Conservation (phyloP, 1,140 invertebrate genomes). For the Drosophila parabipectinata region DNA sequence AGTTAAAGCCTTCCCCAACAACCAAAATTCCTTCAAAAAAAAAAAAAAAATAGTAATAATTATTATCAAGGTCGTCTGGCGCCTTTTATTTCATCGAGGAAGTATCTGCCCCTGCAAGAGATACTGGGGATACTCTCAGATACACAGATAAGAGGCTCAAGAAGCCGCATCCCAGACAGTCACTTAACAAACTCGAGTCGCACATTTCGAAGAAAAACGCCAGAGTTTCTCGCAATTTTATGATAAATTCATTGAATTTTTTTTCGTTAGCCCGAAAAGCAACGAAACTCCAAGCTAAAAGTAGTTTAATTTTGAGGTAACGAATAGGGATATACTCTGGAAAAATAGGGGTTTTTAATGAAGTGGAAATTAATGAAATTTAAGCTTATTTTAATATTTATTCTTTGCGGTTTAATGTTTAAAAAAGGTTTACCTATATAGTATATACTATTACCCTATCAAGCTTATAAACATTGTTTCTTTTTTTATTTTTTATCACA, state of each 20-base stretch:
- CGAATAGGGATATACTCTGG: background rate
- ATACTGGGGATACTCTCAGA: background rate
- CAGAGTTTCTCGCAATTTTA: conserved; percentile 83
- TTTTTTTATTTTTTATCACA: no score
- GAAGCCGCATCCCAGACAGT: conserved; percentile 4
- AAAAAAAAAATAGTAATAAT: background rate
- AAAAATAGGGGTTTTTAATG: background rate
- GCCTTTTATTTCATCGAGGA: conserved; percentile 8
- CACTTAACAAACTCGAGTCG: conserved; percentile 26
- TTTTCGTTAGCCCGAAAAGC: conserved; percentile 22
- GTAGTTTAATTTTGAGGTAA: background rate
- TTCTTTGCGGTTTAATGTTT: background rate
- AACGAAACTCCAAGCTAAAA: conserved; percentile 11
- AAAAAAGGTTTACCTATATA: background rate
- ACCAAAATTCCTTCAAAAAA: background rate
- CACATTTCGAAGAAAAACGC: conserved; percentile 75
- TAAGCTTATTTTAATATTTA: no score
- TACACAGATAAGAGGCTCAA: background rate
- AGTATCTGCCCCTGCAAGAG: background rate
- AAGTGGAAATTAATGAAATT: no score
- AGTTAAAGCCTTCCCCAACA: background rate
- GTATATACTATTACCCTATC: no score
- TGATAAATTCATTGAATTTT: conserved; percentile 83
- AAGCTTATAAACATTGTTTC: no score
- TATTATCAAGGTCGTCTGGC: conserved; percentile 17